Evolutionary conservation across 2,888 invertebrate genomes (phyloP).

Genomic region (Galerucella nymphaeae): DNA sequence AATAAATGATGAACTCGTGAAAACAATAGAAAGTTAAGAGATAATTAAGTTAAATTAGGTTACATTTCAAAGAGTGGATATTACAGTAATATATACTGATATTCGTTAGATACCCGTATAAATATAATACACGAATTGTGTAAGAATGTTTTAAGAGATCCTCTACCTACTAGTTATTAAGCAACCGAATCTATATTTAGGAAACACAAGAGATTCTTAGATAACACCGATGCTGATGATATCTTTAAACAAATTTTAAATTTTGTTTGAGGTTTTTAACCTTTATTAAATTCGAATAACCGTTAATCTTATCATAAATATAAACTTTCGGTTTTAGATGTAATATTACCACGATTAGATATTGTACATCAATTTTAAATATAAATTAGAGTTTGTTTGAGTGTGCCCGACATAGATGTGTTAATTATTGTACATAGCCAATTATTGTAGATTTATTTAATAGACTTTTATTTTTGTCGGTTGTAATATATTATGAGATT

Average conservation of each 20-base stretch:
- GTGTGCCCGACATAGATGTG: too few species aligned
- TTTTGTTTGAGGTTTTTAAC: conserved; percentile 25
- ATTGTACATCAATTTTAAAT: neutral
- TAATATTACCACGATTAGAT: neutral
- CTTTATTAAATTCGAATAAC: conserved; percentile 11
- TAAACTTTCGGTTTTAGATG: conserved; percentile 11
- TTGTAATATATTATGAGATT: too few species aligned
- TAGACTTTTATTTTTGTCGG: too few species aligned
- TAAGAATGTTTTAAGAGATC: conserved; percentile 13
- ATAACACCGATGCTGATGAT: conserved; percentile 23
- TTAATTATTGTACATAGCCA: too few species aligned
- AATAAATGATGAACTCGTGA: too few species aligned
- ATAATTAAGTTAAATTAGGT: too few species aligned
- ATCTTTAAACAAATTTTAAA: conserved; percentile 21
- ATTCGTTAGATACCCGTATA: neutral
- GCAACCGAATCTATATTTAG: conserved; percentile 14
- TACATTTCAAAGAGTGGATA: too few species aligned
- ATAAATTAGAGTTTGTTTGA: too few species aligned
- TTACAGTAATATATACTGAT: too few species aligned
- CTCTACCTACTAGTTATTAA: conserved; percentile 21
- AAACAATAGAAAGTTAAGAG: too few species aligned
- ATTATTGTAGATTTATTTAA: too few species aligned
- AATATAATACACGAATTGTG: conserved; percentile 18
- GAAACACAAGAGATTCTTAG: conserved; percentile 24
- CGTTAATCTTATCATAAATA: conserved; percentile 12